A percentile compares a stretch with the other conserved stretches of the same genome.
Conservation (phyloP, 35 echinoderm and acorn worm genomes). For the Strongylocentrotus purpuratus region DNA sequence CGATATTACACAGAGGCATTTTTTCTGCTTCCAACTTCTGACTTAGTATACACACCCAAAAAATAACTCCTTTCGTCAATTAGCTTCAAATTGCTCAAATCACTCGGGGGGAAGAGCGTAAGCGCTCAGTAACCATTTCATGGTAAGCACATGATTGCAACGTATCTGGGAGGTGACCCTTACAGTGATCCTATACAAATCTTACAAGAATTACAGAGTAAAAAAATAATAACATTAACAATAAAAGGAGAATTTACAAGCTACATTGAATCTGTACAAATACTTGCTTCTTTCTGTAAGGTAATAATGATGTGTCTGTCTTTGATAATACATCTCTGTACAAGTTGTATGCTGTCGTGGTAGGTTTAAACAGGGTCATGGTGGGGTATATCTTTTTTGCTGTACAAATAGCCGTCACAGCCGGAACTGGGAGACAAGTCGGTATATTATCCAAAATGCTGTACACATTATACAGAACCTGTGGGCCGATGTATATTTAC, state of each 20-base stretch:
- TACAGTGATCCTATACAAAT: not conserved
- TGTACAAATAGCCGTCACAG: not conserved
- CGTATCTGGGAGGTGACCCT: not conserved
- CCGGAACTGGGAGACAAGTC: not conserved
- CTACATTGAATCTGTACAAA: conserved; percentile 13
- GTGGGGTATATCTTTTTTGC: not conserved
- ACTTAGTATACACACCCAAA: not conserved
- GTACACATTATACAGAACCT: not conserved
- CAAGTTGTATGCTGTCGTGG: not conserved
- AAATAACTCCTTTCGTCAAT: not conserved
- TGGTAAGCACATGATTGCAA: not conserved
- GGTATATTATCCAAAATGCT: not conserved
- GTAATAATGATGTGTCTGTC: not conserved
- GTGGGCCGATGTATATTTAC: not conserved
- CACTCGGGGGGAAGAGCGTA: not conserved
- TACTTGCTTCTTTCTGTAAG: not conserved
- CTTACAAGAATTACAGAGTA: not conserved
- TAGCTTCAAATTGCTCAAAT: not conserved
- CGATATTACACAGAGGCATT: not conserved
- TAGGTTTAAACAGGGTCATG: not conserved
- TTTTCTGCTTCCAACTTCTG: not conserved
- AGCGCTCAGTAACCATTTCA: not conserved
- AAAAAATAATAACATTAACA: not conserved
- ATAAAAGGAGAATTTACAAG: conserved; percentile 35
- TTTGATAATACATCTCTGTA: not conserved